Percentiles rank a stretch among this genome's conserved stretches.
phyloP scores from a whole-genome alignment of 1,140 invertebrate species.

The Drosophila micromelanica region DNA sequence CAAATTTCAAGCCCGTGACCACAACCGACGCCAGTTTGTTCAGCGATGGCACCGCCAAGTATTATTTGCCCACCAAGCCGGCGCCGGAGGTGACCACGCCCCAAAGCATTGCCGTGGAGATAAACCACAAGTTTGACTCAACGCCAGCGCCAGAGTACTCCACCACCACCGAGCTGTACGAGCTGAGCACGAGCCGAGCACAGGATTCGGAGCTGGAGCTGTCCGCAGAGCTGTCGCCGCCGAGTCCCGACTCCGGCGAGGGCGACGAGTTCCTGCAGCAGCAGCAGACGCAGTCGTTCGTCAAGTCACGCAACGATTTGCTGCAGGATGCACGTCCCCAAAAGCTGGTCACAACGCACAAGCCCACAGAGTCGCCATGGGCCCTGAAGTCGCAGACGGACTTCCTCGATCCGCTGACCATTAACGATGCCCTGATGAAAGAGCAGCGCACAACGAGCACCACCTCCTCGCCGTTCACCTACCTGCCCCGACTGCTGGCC shows the following conservation, averaged over 20 bases:
- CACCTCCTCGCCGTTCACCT: conserved; percentile 56
- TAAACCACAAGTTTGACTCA: conserved; percentile 83
- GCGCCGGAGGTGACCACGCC: conserved; percentile 71
- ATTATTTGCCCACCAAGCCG: conserved; percentile 77
- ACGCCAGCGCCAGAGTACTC: conserved; percentile 63
- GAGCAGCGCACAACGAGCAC: conserved; percentile 62
- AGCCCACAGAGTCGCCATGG: conserved; percentile 84
- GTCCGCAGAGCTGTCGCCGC: conserved; percentile 65
- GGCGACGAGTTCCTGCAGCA: conserved; percentile 71
- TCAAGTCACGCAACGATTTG: conserved; percentile 76
- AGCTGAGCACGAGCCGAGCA: conserved; percentile 58
- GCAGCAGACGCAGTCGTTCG: conserved; percentile 82
- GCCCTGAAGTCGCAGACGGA: conserved; percentile 73
- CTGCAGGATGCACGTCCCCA: conserved; percentile 54
- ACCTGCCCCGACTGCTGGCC: conserved; percentile 42
- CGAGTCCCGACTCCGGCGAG: conserved; percentile 69
- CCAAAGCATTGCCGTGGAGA: conserved; percentile 83
- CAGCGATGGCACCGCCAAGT: conserved; percentile 72
- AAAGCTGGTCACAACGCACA: conserved; percentile 67
- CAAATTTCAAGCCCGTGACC: conserved; percentile 71
- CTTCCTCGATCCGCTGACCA: conserved; percentile 88
- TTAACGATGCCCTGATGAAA: conserved; percentile 88
- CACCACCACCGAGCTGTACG: conserved; percentile 65
- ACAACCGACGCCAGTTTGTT: conserved; percentile 69
- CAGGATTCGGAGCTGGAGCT: conserved; percentile 62